Conservation (phyloP, 2,888 invertebrate genomes). For the Acronicta psi region DNA sequence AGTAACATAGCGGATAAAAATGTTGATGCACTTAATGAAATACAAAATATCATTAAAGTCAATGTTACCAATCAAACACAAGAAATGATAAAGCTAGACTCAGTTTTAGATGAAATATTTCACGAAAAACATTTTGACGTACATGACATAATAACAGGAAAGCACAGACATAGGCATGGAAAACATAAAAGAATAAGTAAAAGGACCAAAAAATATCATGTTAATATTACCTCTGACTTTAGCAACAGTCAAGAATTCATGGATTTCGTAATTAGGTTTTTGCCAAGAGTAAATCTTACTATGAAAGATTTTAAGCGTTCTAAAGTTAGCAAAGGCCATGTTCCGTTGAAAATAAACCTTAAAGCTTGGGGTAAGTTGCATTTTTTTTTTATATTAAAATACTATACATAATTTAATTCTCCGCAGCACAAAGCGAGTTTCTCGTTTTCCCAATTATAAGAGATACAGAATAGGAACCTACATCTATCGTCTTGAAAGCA, state of each 20-base stretch:
- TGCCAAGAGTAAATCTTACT: constrained; percentile 31
- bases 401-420: too few species aligned
- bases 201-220: background rate
- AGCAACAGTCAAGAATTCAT: constrained; percentile 28
- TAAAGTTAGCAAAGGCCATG: background rate
- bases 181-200: background rate
- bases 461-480: too few species aligned
- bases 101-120: constrained; percentile 43
- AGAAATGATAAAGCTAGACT: constrained; percentile 17
- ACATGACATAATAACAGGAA: constrained; percentile 17
- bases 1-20: constrained; percentile 54
- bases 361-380: constrained; percentile 54
- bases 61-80: constrained; percentile 9
- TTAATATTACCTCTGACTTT: constrained; percentile 1
- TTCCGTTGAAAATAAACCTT: constrained; percentile 28
- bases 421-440: background rate
- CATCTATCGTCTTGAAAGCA: too few species aligned
- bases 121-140: constrained; percentile 24
- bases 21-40: constrained; percentile 44
- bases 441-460: too few species aligned
- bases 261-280: constrained; percentile 19
- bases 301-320: constrained; percentile 20
- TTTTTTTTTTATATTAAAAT: background rate
- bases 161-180: background rate
- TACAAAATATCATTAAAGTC: constrained; percentile 35